A percentile compares a stretch with the other conserved stretches of the same genome.
phyloP scores from a whole-genome alignment of 2,888 invertebrate species.

The Ectemnius continuus region DNA sequence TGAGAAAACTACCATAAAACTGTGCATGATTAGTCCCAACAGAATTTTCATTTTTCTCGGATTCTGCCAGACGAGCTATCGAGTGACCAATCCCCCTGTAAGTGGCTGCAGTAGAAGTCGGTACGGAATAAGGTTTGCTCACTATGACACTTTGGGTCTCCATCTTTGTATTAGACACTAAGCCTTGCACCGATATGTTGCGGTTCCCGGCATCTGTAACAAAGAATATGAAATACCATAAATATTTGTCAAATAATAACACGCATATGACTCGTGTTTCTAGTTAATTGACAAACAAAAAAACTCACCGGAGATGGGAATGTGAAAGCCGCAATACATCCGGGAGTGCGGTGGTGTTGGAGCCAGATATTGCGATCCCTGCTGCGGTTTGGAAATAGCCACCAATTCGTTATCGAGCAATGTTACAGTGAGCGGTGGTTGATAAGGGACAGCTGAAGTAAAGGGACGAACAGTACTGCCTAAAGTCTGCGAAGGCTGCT shows the following conservation, averaged over 20 bases:
- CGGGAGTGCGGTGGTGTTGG: slow-evolving; percentile 66
- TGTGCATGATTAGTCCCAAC: slow-evolving; percentile 67
- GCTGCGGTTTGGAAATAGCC: slow-evolving; percentile 75
- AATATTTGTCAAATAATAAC: too few relatives aligned
- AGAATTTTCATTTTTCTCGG: slow-evolving; percentile 69
- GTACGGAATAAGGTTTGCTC: slow-evolving; percentile 77
- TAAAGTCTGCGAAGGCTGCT: slow-evolving; percentile 74
- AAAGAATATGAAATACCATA: neutral
- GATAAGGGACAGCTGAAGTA: slow-evolving; percentile 70
- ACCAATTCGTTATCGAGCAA: slow-evolving; percentile 75
- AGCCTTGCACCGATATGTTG: slow-evolving; percentile 70
- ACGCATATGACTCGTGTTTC: too few relatives aligned
- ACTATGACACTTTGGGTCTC: slow-evolving; percentile 81
- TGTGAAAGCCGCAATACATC: slow-evolving; percentile 77
- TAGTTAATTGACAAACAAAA: neutral
- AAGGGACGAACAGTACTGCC: slow-evolving; percentile 71
- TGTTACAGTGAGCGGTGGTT: slow-evolving; percentile 73
- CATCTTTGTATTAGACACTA: slow-evolving; percentile 69
- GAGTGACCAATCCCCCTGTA: slow-evolving; percentile 72
- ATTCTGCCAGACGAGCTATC: slow-evolving; percentile 71
- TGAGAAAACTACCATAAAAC: slow-evolving; percentile 67
- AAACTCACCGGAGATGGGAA: slow-evolving; percentile 78
- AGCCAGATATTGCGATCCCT: slow-evolving; percentile 72
- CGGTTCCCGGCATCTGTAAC: slow-evolving; percentile 69
- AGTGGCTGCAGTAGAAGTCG: slow-evolving; percentile 71